Base-by-base conservation (phyloP, 2,797 vertebrate species). In the Scarus forsteni region DNA sequence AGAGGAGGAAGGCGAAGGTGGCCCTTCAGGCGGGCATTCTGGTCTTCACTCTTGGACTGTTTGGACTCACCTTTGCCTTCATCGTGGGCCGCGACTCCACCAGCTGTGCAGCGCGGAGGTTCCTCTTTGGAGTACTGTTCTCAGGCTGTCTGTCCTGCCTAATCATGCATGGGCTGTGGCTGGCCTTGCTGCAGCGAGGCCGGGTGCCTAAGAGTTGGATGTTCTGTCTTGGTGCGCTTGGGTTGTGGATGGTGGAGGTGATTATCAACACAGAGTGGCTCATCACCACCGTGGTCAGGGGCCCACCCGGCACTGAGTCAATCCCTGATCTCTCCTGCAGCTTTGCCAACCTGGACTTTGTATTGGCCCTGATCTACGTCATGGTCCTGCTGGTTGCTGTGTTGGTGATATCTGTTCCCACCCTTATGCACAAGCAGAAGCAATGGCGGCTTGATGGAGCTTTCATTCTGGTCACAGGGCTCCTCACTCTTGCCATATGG, bases 251-350 rank as follows among this genome's bases (percentile, higher is more conserved):
- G 0, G 96, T 98, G 5, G 97, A 98, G 79, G 95, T 96, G 49
- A 96, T 99, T 89, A 96, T 99, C 89, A 99, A 97, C 53, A 77
- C 95, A 0, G 97, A 99, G 90, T 99, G 97, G 97, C 94, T 99
- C 8, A 82, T 97, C 79, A 92, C 97, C 85, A 98, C 96, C 0
- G 83, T 95, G 67, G 93, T 84, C 0, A 90, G 93, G 46, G 88
- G 1, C 0, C 77, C 74, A 0, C 16, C 0, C 0, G 10, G 1
- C 0, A 27, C 8, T 8, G 6, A 6, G 2, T 1, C 0, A 0
- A 1, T 3, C n/a, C 13, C 80, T 0, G 73, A 90, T 35, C 34
- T 68, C 36, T 90, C 95, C n/a, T 97, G 96, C 55, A 64, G 1
- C 73, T 91, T 97, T 18, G 88, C 40, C 3, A 97, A 97, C 3